Evolutionary conservation across 1,140 invertebrate species (phyloP), one percentile per base, ranked within the genome.

Genomic region (Muscidifurax raptorellus): DNA sequence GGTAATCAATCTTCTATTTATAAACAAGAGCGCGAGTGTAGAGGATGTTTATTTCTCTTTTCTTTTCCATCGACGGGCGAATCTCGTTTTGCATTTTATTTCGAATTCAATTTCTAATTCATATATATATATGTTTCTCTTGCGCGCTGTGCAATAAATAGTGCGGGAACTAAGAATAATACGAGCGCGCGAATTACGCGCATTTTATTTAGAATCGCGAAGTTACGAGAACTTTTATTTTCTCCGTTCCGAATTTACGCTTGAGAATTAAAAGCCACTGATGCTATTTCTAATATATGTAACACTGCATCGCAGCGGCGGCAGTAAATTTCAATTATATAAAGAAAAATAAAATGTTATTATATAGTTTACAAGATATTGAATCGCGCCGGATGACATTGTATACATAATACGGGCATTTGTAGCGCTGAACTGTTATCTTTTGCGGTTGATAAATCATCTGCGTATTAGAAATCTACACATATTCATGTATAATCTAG

Each of bases 1-100:
- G 9, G 0, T 6, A 12, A 84, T 84, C 30, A 67, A 75, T 80
- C 77, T 84, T 75, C 77, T 84, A 84, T 84, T 84, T 84, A 84
- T 84, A 84, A 72, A 84, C n/a, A 69, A 76, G 25, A 69, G 12
- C 2, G 18, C 22, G 32, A 2, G 32, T 9, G 36, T n/a, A n/a
- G 64, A 15, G 2, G n/a, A 66, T 12, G 27, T 30, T 30, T 36
- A 4, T 36, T 71, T 44, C 0, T 28, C 74, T n/a, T n/a, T n/a
- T n/a, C n/a, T n/a, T n/a, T n/a, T 44, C 9, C 18, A 52, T 52
- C 15, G 47, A 52, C 47, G 47, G 47, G 36, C 13, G 47, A 52
- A 52, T 52, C 36, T 40, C 36, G n/a, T n/a, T 40, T 40, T 9
- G 36, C 36, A 40, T 36, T 36, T 36, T 36, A 36, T 36, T 36